phyloP scores from a whole-genome alignment of 2,113 vertebrate species.

The Pristiophorus japonicus region DNA sequence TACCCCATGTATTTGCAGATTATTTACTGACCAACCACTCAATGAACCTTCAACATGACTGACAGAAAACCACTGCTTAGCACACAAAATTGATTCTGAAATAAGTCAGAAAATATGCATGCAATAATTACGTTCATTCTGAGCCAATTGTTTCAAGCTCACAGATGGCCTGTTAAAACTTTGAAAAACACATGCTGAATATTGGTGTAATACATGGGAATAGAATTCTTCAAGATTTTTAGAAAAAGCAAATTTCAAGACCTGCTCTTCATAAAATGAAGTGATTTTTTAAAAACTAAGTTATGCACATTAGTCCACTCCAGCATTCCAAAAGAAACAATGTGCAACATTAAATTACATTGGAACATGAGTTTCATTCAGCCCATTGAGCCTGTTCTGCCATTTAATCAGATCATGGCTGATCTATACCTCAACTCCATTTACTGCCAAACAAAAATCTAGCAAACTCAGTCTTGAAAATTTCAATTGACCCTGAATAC shows the following conservation, averaged over 20 bases:
- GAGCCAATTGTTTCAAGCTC: not conserved
- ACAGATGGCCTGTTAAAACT: not conserved
- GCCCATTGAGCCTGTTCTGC: not conserved
- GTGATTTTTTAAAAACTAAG: not conserved
- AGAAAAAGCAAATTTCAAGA: not conserved
- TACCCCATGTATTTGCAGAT: not conserved
- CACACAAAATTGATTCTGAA: slow-evolving; percentile 21
- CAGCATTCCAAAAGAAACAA: not conserved
- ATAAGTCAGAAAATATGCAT: slow-evolving; percentile 3
- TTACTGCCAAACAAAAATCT: not conserved
- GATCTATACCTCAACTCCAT: not conserved
- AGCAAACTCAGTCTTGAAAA: not conserved
- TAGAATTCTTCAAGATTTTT: not conserved
- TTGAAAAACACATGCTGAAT: not conserved
- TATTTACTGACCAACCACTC: not conserved
- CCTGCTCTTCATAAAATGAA: not conserved
- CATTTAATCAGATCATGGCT: not conserved
- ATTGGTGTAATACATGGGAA: not conserved
- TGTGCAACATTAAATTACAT: not conserved
- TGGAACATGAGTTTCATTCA: not conserved
- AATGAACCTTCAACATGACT: not conserved
- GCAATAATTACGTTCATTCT: not conserved
- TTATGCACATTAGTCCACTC: not conserved
- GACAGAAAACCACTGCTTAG: not conserved
- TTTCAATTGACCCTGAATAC: not conserved